Evolutionary conservation across 2,113 vertebrate species (phyloP).

Genomic region (Heterochromis multidens): DNA sequence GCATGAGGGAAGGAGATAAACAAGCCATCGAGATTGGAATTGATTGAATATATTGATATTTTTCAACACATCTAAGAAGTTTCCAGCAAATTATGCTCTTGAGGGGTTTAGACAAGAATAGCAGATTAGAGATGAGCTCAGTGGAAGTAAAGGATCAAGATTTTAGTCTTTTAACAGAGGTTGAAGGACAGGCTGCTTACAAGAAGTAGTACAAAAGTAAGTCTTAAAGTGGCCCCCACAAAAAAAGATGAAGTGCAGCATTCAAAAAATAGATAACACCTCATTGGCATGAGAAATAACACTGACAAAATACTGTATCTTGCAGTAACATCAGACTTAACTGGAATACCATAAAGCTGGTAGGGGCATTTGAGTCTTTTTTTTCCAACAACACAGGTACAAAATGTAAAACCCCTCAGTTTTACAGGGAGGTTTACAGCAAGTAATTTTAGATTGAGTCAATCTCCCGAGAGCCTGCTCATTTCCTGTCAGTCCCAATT

Average conservation of each 20-base stretch:
- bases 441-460: no score
- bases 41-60: constrained; percentile 30
- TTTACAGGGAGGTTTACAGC: no score
- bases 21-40: constrained; percentile 8
- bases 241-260: not conserved
- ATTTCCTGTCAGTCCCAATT: not conserved
- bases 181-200: not conserved
- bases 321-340: no score
- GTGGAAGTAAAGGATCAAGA: not conserved
- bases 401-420: no score
- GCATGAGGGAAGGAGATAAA: rapidly evolving
- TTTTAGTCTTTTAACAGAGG: not conserved
- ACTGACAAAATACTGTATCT: no score
- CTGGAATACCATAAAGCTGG: no score
- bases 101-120: not conserved
- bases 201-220: not conserved
- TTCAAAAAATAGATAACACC: no score
- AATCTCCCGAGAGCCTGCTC: no score
- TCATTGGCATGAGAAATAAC: no score
- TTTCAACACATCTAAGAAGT: not conserved
- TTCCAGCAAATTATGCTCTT: not conserved
- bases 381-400: no score
- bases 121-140: not conserved
- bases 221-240: rapidly evolving
- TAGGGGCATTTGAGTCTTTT: no score